phyloP scores from a whole-genome alignment of 92 coral and sea anemone species.

The Zoanthus sansibaricus region DNA sequence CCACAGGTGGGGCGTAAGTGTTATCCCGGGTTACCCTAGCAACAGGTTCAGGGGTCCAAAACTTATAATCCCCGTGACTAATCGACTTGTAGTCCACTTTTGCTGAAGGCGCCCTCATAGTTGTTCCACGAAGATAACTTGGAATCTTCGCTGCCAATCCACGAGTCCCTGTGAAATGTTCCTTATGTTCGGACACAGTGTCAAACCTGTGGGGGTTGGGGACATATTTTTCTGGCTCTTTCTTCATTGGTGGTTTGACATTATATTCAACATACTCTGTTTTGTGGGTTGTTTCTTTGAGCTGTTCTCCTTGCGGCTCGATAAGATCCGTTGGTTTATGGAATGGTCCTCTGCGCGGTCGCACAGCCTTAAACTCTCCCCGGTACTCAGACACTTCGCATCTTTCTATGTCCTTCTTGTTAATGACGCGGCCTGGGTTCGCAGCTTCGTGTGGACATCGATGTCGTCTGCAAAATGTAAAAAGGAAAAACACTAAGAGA shows the following conservation, averaged over 20 bases:
- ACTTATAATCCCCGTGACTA: conserved; percentile 83
- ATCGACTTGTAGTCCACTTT: conserved; percentile 86
- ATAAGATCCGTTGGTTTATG: conserved; percentile 87
- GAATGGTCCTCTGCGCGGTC: conserved; percentile 93
- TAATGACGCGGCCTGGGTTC: conserved; percentile 85
- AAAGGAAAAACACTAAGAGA: background rate
- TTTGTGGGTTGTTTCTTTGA: conserved; percentile 83
- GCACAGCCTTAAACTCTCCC: conserved; percentile 66
- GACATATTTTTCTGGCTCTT: conserved; percentile 88
- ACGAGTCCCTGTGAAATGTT: conserved; percentile 77
- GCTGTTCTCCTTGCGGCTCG: conserved; percentile 69
- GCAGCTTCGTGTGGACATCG: conserved; percentile 93
- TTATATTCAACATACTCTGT: conserved; percentile 73
- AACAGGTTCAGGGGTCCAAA: conserved; percentile 78
- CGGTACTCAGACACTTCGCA: conserved; percentile 90
- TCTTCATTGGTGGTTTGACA: conserved; percentile 77
- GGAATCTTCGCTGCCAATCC: conserved; percentile 88
- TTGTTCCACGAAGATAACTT: conserved; percentile 86
- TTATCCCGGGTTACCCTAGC: conserved; percentile 70
- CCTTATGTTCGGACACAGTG: conserved; percentile 88
- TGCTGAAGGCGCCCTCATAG: conserved; percentile 95
- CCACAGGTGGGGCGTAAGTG: conserved; percentile 84
- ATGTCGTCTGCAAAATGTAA: conserved; percentile 76
- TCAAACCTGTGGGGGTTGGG: conserved; percentile 94
- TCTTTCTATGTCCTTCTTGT: conserved; percentile 77